phyloP scores from a whole-genome alignment of 2,888 invertebrate species.

The Ophion slaviceki region DNA sequence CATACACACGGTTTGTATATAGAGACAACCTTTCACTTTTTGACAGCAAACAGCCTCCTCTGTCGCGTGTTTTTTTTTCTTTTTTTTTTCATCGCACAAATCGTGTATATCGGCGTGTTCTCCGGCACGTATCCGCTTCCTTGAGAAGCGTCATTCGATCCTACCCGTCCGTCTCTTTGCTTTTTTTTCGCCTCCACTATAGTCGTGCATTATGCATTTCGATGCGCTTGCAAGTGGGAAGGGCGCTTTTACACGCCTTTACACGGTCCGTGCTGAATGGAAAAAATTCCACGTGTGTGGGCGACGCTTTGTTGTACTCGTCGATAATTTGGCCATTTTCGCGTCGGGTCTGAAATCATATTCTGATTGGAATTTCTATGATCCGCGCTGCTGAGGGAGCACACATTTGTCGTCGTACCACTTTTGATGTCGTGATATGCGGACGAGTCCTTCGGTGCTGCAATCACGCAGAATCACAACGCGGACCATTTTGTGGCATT shows the following conservation, averaged over 20 bases:
- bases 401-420: too few species aligned
- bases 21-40: conserved; percentile 82
- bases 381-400: too few species aligned
- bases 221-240: background rate
- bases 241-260: background rate
- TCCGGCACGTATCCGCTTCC: conserved; percentile 32
- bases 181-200: background rate
- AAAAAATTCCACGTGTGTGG: background rate
- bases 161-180: background rate
- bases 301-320: background rate
- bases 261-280: background rate
- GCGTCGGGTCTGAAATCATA: too few species aligned
- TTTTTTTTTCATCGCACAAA: conserved; percentile 26
- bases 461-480: background rate
- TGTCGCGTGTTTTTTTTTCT: conserved; percentile 23
- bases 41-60: conserved; percentile 70
- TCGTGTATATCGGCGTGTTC: conserved; percentile 34
- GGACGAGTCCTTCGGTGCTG: too few species aligned
- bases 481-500: background rate
- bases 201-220: background rate
- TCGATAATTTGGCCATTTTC: background rate
- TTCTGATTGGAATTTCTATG: too few species aligned
- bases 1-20: conserved; percentile 40
- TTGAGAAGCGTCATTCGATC: conserved; percentile 23
- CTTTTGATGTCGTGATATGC: too few species aligned